These are phyloP conservation scores for Zootermopsis nevadensis DNA, from an alignment of 2,888 invertebrate genomes.

Conservation along the genomic window DNA sequence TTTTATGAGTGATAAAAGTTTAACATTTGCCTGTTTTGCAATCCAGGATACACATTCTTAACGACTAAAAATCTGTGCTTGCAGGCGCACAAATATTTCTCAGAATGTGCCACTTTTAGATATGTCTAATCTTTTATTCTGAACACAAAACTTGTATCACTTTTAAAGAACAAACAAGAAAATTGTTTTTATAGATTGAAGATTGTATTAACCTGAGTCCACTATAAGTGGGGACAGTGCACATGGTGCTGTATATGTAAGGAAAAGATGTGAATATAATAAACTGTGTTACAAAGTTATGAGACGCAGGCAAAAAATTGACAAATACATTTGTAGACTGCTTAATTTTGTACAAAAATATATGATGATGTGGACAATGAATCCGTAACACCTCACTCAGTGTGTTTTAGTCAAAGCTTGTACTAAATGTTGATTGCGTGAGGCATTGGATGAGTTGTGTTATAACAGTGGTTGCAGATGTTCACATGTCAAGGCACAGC, in stretches of 20 bases:
- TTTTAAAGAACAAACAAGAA: background rate
- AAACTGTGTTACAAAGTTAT: background rate
- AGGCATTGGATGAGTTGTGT: background rate
- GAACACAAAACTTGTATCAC: background rate
- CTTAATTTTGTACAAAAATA: constrained; percentile 35
- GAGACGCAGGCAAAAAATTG: background rate
- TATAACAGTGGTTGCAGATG: background rate
- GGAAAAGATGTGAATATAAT: background rate
- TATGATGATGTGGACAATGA: background rate
- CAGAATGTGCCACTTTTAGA: background rate
- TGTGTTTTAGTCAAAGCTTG: constrained; percentile 21
- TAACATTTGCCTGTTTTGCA: background rate
- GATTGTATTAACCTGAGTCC: background rate
- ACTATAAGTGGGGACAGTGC: background rate
- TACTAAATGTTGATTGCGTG: constrained; percentile 14
- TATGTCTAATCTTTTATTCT: background rate
- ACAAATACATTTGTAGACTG: constrained; percentile 36
- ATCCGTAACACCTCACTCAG: background rate
- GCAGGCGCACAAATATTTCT: background rate
- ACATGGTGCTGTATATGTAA: background rate
- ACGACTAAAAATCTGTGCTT: constrained; percentile 3
- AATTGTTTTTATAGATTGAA: background rate
- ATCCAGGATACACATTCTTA: background rate
- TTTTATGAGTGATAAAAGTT: background rate
- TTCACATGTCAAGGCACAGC: constrained; percentile 10